Evolutionary conservation across 2,113 vertebrate species (phyloP).

Genomic region (Acanthisitta chloris): DNA sequence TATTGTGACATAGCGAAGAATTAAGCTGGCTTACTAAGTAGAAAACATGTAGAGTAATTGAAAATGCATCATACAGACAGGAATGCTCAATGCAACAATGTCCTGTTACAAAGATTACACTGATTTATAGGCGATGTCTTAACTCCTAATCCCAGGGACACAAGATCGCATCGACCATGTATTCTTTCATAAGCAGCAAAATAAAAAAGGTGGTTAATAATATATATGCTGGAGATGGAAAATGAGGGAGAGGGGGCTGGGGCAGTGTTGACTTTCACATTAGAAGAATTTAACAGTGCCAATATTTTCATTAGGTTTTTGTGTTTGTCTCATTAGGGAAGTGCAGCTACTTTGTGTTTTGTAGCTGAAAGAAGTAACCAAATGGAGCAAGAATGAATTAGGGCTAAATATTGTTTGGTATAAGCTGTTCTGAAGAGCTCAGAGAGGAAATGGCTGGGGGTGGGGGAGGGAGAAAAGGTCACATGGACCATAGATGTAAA

Average conservation of each 20-base stretch:
- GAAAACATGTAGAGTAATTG: conserved; percentile 83
- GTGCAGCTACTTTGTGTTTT: conserved; percentile 47
- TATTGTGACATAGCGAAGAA: conserved; percentile 78
- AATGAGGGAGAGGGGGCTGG: conserved; percentile 53
- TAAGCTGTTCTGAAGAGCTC: conserved; percentile 60
- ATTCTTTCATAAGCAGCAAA: conserved; percentile 68
- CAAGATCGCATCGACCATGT: conserved; percentile 49
- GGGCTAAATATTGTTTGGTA: conserved; percentile 44
- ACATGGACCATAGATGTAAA: conserved; percentile 51
- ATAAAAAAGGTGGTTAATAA: conserved; percentile 67
- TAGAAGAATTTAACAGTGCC: conserved; percentile 39
- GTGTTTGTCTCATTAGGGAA: conserved; percentile 49
- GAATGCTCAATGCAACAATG: conserved; percentile 65
- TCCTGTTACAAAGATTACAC: conserved; percentile 77
- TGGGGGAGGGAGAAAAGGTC: conserved; percentile 37
- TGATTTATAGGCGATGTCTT: conserved; percentile 78
- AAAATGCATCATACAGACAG: conserved; percentile 76
- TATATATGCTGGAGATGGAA: conserved; percentile 64
- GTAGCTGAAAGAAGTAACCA: conserved; percentile 30
- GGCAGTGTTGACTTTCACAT: conserved; percentile 10
- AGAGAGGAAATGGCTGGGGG: conserved; percentile 33
- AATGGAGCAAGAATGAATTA: conserved; percentile 58
- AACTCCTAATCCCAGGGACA: conserved; percentile 73
- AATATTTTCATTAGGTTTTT: conserved; percentile 61
- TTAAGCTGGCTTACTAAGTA: conserved; percentile 85